Base-by-base conservation (phyloP, 2,888 invertebrate species). In the Perizoma flavofasciatum region DNA sequence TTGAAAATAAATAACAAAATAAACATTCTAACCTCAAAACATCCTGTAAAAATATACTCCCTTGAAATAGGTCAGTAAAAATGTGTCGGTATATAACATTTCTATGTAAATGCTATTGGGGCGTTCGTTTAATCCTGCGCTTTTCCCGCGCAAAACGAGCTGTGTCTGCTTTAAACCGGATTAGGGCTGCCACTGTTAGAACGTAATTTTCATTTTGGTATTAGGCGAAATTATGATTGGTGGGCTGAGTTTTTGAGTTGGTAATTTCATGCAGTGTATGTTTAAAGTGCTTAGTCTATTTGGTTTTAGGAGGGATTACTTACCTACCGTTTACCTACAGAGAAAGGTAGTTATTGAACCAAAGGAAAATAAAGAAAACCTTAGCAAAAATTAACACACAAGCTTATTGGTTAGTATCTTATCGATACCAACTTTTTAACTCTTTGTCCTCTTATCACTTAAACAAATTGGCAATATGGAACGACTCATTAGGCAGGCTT, bases 31-130 rank as follows among this genome's bases (percentile, higher is more conserved):
- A 57, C 52, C 50, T 57, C 50, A 50, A 62, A 63, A 75, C 73
- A 77, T 66, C 76, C 69, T 70, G 73, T 78, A 79, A 81, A 81
- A 77, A 81, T 41, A n/a, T 47, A 78, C 78, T 78, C 69, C 66
- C 57, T 67, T 70, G 69, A 83, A 86, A 72, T 75, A 73, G 85
- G 84, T 83, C 85, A 86, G 83, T 85, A 86, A 86, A 87, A 87
- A 84, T 83, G 80, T 82, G 81, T 80, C 76, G 75, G 78, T 75
- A 72, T 77, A 73, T 78, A 72, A 86, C 83, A 85, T 90, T 88
- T 85, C 82, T 88, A 90, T 90, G 90, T 85, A 81, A 90, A 90
- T 89, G 84, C 87, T 88, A 89, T 89, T 82, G 85, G 77, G 78
- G 81, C 82, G 81, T 87, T 79, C 83, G 83, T 83, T 89, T 89